A percentile compares a stretch with the other conserved stretches of the same genome.
Conservation (phyloP, 2,888 invertebrate genomes). For the Cancer borealis region DNA sequence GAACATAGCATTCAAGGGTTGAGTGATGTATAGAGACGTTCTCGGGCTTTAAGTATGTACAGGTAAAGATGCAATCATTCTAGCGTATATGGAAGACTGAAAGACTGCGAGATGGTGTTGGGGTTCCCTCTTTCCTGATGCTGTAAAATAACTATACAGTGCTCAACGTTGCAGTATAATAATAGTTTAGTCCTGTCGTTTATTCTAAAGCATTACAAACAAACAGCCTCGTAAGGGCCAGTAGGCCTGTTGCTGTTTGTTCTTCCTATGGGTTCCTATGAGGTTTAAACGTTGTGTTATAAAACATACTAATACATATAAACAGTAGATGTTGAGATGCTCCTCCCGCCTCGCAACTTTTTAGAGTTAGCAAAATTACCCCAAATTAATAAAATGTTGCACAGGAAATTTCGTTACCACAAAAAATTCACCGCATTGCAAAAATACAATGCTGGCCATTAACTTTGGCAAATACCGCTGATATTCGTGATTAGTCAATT, state of each 20-base stretch:
- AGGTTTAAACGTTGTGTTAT: too few species aligned
- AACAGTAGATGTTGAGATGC: too few species aligned
- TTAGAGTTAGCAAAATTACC: not conserved
- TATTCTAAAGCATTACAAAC: not conserved
- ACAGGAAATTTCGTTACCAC: not conserved
- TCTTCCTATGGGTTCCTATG: too few species aligned
- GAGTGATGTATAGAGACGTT: not conserved
- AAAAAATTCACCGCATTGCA: not conserved
- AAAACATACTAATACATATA: too few species aligned
- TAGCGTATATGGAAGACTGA: not conserved
- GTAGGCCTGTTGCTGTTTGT: too few species aligned
- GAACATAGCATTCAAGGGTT: not conserved
- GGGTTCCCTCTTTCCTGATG: not conserved
- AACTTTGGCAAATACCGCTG: not conserved
- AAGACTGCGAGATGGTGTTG: not conserved
- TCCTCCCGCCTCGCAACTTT: too few species aligned
- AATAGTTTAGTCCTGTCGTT: not conserved
- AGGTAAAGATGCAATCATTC: not conserved
- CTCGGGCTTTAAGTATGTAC: not conserved
- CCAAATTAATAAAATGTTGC: not conserved
- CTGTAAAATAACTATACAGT: not conserved
- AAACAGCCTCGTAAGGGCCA: too few species aligned
- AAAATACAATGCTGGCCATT: not conserved
- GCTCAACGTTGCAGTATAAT: not conserved
- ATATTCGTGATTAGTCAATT: not conserved